A percentile compares a stretch with the other conserved stretches of the same genome.
These are phyloP conservation scores for Parasteatoda lunata DNA, from an alignment of 2,888 invertebrate genomes.

Conservation along the genomic window DNA sequence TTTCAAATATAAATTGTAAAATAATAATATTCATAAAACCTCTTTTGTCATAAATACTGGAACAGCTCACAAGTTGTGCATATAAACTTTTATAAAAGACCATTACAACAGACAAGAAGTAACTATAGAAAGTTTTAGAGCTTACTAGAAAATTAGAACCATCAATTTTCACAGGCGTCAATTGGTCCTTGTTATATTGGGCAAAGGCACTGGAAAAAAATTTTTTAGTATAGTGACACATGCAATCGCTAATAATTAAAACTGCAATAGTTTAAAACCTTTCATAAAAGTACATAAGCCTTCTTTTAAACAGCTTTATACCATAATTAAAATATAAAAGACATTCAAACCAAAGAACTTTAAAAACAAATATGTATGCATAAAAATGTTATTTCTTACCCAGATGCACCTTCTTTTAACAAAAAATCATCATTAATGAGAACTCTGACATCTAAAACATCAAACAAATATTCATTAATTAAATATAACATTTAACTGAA, in stretches of 20 bases:
- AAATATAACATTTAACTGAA: neutral
- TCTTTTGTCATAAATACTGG: too few relatives aligned
- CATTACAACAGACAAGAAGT: neutral
- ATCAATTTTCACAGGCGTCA: constrained; percentile 96
- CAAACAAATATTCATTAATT: constrained; percentile 7
- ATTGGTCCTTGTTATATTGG: constrained; percentile 99
- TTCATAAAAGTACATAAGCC: too few relatives aligned
- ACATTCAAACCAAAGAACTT: neutral
- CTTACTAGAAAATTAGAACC: constrained; percentile 84
- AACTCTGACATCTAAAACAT: constrained; percentile 84
- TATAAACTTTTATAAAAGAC: too few relatives aligned
- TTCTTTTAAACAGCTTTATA: neutral
- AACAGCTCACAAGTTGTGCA: too few relatives aligned
- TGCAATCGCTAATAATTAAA: neutral
- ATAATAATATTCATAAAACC: too few relatives aligned
- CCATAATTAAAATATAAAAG: neutral
- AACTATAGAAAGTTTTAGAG: constrained; percentile 10
- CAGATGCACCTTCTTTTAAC: constrained; percentile 95
- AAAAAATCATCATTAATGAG: constrained; percentile 95
- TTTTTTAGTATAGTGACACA: neutral
- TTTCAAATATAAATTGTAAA: too few relatives aligned
- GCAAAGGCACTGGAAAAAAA: constrained; percentile 84
- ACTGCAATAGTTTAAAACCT: neutral
- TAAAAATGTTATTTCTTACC: constrained; percentile 75
- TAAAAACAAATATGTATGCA: neutral